Conservation (phyloP, 92 coral and sea anemone genomes). For the Parazoanthus swiftii region DNA sequence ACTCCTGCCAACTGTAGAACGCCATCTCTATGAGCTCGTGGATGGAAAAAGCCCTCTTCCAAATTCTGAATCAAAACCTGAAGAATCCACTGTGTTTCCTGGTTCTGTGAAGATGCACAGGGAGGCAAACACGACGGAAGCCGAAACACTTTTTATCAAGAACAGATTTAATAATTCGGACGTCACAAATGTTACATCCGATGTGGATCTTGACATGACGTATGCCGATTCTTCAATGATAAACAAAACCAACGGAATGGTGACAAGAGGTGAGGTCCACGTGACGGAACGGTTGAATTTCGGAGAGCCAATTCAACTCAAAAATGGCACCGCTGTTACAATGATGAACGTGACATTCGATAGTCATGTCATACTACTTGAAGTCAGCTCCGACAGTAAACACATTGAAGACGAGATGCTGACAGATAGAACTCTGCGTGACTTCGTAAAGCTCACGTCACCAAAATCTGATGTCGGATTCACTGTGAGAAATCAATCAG, state of each 20-base stretch:
- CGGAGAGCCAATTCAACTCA: slow-evolving; percentile 35
- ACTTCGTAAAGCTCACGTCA: background rate
- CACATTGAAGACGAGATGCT: background rate
- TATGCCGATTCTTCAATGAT: slow-evolving; percentile 26
- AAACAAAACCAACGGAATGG: slow-evolving; percentile 55
- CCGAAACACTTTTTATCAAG: slow-evolving; percentile 25
- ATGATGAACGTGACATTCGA: slow-evolving; percentile 29
- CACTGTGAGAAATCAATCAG: background rate
- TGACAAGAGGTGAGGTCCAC: slow-evolving; percentile 28
- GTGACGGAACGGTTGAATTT: slow-evolving; percentile 42
- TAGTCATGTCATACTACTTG: background rate
- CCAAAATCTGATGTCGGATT: background rate
- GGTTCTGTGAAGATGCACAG: slow-evolving; percentile 62
- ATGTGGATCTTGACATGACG: slow-evolving; percentile 49
- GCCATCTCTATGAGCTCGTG: slow-evolving; percentile 49
- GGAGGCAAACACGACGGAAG: slow-evolving; percentile 46
- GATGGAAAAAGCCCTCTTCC: slow-evolving; percentile 35
- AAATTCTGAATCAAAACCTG: background rate
- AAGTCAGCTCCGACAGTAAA: background rate
- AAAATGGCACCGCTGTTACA: slow-evolving; percentile 24
- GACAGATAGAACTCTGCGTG: background rate
- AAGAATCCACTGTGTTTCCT: slow-evolving; percentile 39
- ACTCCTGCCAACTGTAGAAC: slow-evolving; percentile 45
- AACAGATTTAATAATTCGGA: background rate
- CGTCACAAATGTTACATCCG: slow-evolving; percentile 13